Evolutionary conservation across 1,140 invertebrate genomes (phyloP).

Genomic region (Cotesia typhae): DNA sequence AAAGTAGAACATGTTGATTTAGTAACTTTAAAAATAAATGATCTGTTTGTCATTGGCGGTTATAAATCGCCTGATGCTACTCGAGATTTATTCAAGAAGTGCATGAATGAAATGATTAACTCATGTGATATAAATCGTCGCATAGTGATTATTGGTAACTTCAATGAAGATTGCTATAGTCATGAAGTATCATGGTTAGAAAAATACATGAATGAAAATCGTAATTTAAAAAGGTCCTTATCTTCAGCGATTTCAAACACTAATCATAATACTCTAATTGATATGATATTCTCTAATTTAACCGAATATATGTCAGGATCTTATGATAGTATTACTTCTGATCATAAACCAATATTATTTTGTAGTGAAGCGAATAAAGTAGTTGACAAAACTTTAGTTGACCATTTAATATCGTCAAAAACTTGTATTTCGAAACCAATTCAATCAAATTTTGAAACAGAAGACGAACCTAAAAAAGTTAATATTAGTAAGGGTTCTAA

Average conservation of each 20-base stretch:
- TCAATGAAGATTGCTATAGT: conserved; percentile 1
- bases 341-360: conserved; percentile 22
- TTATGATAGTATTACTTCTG: conserved; percentile 20
- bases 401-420: neutral
- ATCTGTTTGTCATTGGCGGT: neutral
- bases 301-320: neutral
- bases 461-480: no score
- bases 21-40: neutral
- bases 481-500: neutral
- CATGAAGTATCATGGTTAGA: conserved; percentile 16
- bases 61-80: conserved; percentile 1
- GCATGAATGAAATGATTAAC: neutral
- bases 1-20: conserved; percentile 8
- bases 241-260: neutral
- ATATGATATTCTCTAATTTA: conserved; percentile 22
- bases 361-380: conserved; percentile 1
- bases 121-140: neutral
- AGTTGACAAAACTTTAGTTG: neutral
- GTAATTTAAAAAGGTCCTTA: conserved; percentile 10
- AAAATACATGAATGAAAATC: conserved; percentile 9
- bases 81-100: conserved; percentile 9
- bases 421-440: neutral
- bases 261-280: conserved; percentile 17
- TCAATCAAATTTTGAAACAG: neutral
- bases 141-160: conserved; percentile 7